Conservation (phyloP, 2,888 invertebrate species). For the Cordilura impudica region DNA sequence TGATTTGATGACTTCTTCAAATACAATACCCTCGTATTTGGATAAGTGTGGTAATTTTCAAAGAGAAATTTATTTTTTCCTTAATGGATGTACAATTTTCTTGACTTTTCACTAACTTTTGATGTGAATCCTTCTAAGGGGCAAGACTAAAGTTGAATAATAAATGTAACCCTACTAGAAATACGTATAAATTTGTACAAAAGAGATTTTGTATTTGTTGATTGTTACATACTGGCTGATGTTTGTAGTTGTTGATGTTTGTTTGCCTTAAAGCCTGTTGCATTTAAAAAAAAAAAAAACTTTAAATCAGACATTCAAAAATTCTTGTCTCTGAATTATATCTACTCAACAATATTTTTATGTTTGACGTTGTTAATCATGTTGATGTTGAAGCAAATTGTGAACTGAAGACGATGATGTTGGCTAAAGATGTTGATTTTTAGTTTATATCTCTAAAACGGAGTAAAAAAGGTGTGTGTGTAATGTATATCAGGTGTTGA, state of each 20-base stretch:
- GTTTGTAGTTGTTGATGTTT: slow-evolving; percentile 12
- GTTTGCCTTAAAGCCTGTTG: slow-evolving; percentile 55
- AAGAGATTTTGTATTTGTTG: slow-evolving; percentile 37
- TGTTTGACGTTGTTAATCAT: slow-evolving; percentile 15
- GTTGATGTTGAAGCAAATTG: neutral
- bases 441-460: neutral
- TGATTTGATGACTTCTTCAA: slow-evolving; percentile 63
- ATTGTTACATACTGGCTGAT: slow-evolving; percentile 12
- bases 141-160: too few species aligned
- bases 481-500: slow-evolving; percentile 40
- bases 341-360: neutral
- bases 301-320: neutral
- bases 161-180: neutral
- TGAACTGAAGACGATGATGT: neutral
- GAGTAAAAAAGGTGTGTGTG: neutral
- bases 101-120: too few species aligned
- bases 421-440: neutral
- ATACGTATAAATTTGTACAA: slow-evolving; percentile 29
- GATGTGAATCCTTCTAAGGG: too few species aligned
- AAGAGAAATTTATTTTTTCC: too few species aligned
- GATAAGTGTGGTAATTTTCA: too few species aligned
- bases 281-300: slow-evolving; percentile 26
- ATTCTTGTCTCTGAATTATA: neutral
- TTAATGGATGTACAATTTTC: too few species aligned
- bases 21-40: slow-evolving; percentile 9